These are phyloP conservation scores for Napeogenes sylphis DNA, from an alignment of 2,888 invertebrate species.

Conservation along the genomic window DNA sequence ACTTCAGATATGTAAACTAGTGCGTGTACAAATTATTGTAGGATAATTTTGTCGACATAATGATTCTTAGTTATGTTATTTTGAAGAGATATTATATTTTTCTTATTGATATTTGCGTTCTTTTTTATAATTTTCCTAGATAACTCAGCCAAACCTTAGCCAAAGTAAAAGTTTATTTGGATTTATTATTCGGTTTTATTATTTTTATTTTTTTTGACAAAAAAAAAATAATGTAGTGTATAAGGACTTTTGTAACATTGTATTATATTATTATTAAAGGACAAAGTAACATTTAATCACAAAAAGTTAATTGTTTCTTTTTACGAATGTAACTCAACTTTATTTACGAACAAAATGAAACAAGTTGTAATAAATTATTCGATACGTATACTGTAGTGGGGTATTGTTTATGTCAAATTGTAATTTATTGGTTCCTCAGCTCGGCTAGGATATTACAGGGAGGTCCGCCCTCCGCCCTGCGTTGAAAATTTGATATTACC, in stretches of 20 bases:
- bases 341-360: constrained; percentile 5
- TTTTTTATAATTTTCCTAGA: too few relatives aligned
- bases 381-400: constrained; percentile 60
- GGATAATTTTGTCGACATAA: not conserved
- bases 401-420: constrained; percentile 76
- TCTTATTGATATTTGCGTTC: too few relatives aligned
- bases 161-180: too few relatives aligned
- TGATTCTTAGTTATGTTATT: too few relatives aligned
- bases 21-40: constrained; percentile 5
- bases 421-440: constrained; percentile 73
- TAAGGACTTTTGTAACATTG: not conserved
- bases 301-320: not conserved
- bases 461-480: constrained; percentile 47
- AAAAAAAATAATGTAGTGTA: too few relatives aligned
- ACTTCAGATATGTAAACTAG: constrained; percentile 22
- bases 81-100: too few relatives aligned
- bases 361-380: constrained; percentile 69
- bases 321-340: not conserved
- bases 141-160: too few relatives aligned
- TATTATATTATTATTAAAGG: not conserved
- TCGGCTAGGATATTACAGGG: constrained; percentile 71
- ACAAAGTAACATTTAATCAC: too few relatives aligned
- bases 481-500: constrained; percentile 74
- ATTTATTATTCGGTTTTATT: too few relatives aligned
- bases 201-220: not conserved